Base-by-base conservation (phyloP, 1,140 invertebrate species). In the Lasaia peninsularis region DNA sequence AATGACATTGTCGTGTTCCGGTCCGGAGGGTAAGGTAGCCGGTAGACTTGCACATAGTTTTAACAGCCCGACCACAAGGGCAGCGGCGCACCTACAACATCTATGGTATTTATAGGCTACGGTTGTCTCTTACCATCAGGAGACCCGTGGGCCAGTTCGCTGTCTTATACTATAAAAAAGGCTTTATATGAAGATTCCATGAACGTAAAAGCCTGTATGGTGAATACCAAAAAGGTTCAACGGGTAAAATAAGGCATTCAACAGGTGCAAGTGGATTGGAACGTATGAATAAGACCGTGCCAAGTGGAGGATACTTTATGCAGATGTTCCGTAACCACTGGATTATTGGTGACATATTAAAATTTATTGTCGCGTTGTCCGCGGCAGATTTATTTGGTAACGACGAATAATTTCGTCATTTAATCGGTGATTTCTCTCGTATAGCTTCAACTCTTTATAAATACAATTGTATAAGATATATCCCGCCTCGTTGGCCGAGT, bases 181-280 rank as follows among this genome's bases (percentile, higher is more conserved):
- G n/a, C n/a, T n/a, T n/a, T n/a, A 14, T 52, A 61, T 56, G 37
- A 57, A 52, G 52, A 59, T 63, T 57, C 56, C 56, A 58, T 11
- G 32, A 51, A 50, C 18, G 32, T 20, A 40, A 59, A 40, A 44
- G 55, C 28, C 32, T 55, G 40, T n/a, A 51, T 50, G 55, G 37
- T 18, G 18, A 63, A 63, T 51, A 55, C 54, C 56, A 59, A 63
- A 59, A 58, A 63, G 52, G 28, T 52, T 52, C 59, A 58, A 51
- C 58, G 52, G 52, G 56, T 31, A n/a, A 54, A 48, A 56, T 24
- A 21, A 48, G 52, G 60, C 54, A 54, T 65, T 61, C 54, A 61
- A 64, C 66, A 65, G 62, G 66, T 68, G 66, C 56, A 64, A 60
- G 52, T 55, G 60, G 48, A 53, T 52, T 32, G 50, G 32, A 49